Evolutionary conservation across 1,140 invertebrate species (phyloP).

Genomic region (Brachionus sp.): DNA sequence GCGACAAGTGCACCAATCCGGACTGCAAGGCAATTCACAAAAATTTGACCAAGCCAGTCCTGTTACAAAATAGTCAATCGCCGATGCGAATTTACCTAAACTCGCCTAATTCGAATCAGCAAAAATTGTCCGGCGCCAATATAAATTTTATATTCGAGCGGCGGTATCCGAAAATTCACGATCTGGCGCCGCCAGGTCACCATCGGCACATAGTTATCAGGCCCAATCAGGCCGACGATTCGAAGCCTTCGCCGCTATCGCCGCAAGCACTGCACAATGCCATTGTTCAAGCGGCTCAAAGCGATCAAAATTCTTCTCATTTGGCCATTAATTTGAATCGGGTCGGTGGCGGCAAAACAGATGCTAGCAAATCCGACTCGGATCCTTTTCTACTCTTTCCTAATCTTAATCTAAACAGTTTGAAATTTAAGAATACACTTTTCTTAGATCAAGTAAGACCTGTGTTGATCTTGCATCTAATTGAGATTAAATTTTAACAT

Average conservation of each 20-base stretch:
- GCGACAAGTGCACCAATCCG: slow-evolving; percentile 28
- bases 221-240: neutral
- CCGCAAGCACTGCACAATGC: neutral
- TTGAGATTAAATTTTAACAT: neutral
- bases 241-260: neutral
- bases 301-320: neutral
- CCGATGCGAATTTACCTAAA: slow-evolving; percentile 21
- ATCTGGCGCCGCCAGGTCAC: neutral
- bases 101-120: neutral
- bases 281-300: slow-evolving; percentile 3
- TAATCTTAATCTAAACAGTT: slow-evolving; percentile 16
- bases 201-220: neutral
- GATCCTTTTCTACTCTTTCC: slow-evolving; percentile 27
- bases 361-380: neutral
- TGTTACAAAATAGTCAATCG: neutral
- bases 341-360: neutral
- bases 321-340: slow-evolving; percentile 27
- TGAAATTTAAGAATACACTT: slow-evolving; percentile 20
- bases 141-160: slow-evolving; percentile 45
- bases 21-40: slow-evolving; percentile 33
- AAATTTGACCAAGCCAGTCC: neutral
- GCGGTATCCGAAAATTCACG: slow-evolving; percentile 19
- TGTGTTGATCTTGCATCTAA: neutral
- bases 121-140: slow-evolving; percentile 1
- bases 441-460: slow-evolving; percentile 32